Evolutionary conservation across 1,140 invertebrate species (phyloP).

Genomic region (Bradysia coprophila): DNA sequence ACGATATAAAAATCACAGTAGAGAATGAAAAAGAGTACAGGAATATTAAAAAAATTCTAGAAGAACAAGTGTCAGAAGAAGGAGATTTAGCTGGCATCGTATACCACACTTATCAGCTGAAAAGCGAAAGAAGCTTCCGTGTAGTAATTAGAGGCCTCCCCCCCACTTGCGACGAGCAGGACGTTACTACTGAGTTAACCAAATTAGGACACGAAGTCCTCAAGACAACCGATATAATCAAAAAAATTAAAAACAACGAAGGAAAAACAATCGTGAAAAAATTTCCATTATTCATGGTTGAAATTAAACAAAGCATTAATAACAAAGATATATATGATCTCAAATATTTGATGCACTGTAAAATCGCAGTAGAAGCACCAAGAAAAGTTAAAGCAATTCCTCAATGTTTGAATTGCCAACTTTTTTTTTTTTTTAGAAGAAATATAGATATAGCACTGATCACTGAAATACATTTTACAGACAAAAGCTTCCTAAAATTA

Average conservation of each 20-base stretch:
- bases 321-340: too few relatives aligned
- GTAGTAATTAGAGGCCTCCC: neutral
- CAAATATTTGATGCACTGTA: too few relatives aligned
- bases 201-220: neutral
- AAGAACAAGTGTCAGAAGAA: too few relatives aligned
- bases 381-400: too few relatives aligned
- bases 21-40: too few relatives aligned
- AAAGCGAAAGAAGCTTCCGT: neutral
- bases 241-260: neutral
- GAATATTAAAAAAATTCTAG: too few relatives aligned
- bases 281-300: too few relatives aligned
- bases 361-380: too few relatives aligned
- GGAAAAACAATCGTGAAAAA: neutral
- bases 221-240: neutral
- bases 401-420: neutral
- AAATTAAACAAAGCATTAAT: too few relatives aligned
- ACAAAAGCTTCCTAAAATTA: neutral
- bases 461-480: neutral
- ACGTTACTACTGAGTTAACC: neutral
- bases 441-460: neutral
- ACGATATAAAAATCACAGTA: too few relatives aligned
- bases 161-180: neutral
- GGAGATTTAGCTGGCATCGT: too few relatives aligned
- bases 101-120: neutral
- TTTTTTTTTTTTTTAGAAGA: neutral